Evolutionary conservation across 2,113 vertebrate species (phyloP).

Genomic region (Macrotus californicus): DNA sequence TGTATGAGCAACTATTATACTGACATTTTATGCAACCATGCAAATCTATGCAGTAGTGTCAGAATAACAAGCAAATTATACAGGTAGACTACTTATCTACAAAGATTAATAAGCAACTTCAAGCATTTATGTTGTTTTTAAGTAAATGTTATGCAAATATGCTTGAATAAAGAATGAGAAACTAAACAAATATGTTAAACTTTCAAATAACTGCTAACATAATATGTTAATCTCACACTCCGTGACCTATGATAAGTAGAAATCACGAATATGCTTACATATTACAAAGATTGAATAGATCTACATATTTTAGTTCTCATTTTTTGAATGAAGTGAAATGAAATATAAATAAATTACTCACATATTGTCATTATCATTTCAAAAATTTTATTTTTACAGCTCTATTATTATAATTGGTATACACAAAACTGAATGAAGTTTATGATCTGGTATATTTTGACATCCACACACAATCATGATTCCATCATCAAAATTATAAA

Average conservation of each 20-base stretch:
- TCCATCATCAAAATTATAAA: not conserved
- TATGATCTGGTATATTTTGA: not conserved
- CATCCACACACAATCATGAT: not conserved
- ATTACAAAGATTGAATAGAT: conserved; percentile 54
- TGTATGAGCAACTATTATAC: not conserved
- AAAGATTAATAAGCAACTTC: conserved; percentile 54
- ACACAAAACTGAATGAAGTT: not conserved
- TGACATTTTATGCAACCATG: conserved; percentile 40
- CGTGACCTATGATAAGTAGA: conserved; percentile 56
- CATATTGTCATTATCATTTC: not conserved
- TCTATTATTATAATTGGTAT: not conserved
- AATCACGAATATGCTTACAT: not conserved
- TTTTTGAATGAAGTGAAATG: not conserved
- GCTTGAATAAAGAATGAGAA: conserved; percentile 59
- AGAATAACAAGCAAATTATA: conserved; percentile 49
- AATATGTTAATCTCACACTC: conserved; percentile 46
- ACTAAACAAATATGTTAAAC: conserved; percentile 55
- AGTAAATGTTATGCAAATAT: conserved; percentile 69
- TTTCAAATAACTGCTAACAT: conserved; percentile 48
- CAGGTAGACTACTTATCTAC: conserved; percentile 18
- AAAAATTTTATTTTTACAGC: not conserved
- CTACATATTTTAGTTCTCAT: conserved; percentile 2
- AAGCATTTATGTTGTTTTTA: conserved; percentile 45
- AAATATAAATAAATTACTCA: not conserved
- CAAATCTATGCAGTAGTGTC: conserved; percentile 26